phyloP scores from a whole-genome alignment of 2,113 vertebrate species.

The Myanophis thanlyinensis region DNA sequence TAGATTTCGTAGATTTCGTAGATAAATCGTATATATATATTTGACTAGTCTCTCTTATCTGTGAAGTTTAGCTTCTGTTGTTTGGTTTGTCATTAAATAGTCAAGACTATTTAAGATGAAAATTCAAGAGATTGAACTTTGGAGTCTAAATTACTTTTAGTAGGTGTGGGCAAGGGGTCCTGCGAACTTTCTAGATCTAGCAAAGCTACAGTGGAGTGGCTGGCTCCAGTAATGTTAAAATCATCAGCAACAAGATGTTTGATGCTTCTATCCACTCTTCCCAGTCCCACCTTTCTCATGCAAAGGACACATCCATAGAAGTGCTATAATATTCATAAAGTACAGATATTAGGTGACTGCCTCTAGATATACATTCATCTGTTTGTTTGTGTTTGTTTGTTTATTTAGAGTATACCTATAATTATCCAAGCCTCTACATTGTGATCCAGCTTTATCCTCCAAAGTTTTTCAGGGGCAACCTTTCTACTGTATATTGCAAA shows the following conservation, averaged over 20 bases:
- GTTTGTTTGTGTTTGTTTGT: not conserved
- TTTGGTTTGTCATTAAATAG: not conserved
- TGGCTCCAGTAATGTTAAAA: not conserved
- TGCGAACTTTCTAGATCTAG: not conserved
- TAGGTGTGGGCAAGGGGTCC: not conserved
- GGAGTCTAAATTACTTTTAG: not conserved
- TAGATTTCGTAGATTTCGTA: no score
- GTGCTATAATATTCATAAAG: not conserved
- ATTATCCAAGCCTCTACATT: not conserved
- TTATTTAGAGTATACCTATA: not conserved
- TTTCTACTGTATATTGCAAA: not conserved
- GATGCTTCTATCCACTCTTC: not conserved
- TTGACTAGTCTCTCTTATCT: not conserved
- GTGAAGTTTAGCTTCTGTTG: not conserved
- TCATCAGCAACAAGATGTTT: not conserved
- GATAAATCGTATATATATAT: no score
- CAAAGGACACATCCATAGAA: not conserved
- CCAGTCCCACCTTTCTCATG: not conserved
- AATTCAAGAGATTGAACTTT: not conserved
- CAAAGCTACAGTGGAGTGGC: not conserved
- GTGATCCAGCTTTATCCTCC: not conserved
- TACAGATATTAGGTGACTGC: not conserved
- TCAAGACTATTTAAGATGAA: not conserved
- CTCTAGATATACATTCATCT: no score
- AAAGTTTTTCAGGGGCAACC: not conserved